A percentile compares a stretch with the other conserved stretches of the same genome.
These are phyloP conservation scores for Thunnus thynnus DNA, from an alignment of 2,113 vertebrate species.

Conservation along the genomic window DNA sequence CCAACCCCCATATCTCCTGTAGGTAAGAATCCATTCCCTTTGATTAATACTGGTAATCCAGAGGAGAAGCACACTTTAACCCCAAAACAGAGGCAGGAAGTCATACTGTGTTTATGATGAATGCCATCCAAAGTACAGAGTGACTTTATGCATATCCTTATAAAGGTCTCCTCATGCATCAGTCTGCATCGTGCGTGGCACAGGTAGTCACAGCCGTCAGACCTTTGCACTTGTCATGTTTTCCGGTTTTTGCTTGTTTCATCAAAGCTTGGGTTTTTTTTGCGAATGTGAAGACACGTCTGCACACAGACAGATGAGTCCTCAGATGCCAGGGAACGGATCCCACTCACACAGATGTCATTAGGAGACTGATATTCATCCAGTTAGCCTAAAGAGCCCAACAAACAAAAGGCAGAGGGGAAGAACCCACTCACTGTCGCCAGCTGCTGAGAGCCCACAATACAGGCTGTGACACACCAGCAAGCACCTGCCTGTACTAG, in stretches of 20 bases:
- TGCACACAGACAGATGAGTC: constrained; percentile 49
- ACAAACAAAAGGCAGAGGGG: constrained; percentile 48
- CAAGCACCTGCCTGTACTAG: constrained; percentile 57
- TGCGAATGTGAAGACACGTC: constrained; percentile 33
- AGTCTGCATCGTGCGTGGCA: constrained; percentile 10
- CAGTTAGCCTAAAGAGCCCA: constrained; percentile 60
- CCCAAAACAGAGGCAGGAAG: constrained; percentile 47
- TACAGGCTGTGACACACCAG: constrained; percentile 51
- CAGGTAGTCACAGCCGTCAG: constrained; percentile 51
- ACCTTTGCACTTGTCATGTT: constrained; percentile 10
- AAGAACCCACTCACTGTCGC: constrained; percentile 36
- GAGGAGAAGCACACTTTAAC: constrained; percentile 48
- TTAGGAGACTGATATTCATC: constrained; percentile 68
- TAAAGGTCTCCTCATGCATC: constrained; percentile 12
- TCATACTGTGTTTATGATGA: constrained; percentile 28
- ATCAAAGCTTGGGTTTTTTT: constrained; percentile 28
- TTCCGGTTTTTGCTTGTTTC: constrained; percentile 23
- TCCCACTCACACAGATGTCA: constrained; percentile 55
- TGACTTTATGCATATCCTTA: constrained; percentile 11
- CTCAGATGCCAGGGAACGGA: constrained; percentile 18
- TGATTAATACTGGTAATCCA: constrained; percentile 62
- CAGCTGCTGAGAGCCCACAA: constrained; percentile 32
- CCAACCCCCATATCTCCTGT: constrained; percentile 39
- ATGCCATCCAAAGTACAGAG: neutral
- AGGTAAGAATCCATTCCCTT: constrained; percentile 64